Conservation (phyloP, 2,113 vertebrate genomes). For the Hippolais icterina region DNA sequence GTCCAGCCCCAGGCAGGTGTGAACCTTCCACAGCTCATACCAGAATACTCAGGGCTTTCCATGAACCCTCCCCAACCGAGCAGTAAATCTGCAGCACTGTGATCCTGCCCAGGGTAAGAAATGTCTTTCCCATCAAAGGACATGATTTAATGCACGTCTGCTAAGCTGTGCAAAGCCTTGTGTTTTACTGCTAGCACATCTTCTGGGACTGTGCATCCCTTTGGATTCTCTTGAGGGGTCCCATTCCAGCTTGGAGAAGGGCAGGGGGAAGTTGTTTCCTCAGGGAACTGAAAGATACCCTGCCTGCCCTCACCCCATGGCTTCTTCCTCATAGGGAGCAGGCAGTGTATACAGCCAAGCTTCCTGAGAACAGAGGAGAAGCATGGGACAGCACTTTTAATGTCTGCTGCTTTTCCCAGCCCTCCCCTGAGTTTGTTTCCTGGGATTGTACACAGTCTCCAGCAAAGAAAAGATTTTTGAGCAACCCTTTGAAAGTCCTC, state of each 20-base stretch:
- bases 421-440: not conserved
- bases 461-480: not conserved
- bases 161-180: not conserved
- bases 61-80: not conserved
- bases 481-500: not conserved
- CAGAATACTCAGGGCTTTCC: not conserved
- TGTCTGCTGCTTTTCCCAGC: not conserved
- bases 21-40: not conserved
- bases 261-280: not conserved
- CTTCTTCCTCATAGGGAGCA: not conserved
- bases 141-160: not conserved
- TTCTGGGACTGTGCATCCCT: not conserved
- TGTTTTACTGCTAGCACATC: not conserved
- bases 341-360: not conserved
- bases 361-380: not conserved
- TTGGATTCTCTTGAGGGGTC: not conserved
- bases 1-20: not conserved
- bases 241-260: not conserved
- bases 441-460: not conserved
- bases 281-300: not conserved
- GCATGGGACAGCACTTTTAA: not conserved
- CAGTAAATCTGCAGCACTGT: constrained; percentile 11
- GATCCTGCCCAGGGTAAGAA: not conserved
- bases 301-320: not conserved
- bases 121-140: not conserved